These are phyloP conservation scores for Limnephilus marmoratus DNA, from an alignment of 2,888 invertebrate species.

Conservation along the genomic window DNA sequence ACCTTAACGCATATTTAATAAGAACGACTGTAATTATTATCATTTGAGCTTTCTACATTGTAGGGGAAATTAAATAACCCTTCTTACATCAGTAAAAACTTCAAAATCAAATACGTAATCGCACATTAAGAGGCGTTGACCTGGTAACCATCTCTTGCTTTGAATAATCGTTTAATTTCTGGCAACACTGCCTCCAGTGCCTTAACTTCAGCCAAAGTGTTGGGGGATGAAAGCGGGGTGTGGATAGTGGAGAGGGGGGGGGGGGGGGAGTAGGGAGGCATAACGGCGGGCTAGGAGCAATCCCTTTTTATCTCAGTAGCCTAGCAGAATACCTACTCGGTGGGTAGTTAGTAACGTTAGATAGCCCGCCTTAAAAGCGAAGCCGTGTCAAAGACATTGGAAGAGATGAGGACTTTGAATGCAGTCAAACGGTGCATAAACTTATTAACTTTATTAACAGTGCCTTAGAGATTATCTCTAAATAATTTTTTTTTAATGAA, in stretches of 20 bases:
- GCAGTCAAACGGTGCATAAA: too few species aligned
- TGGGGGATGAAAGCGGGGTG: background rate
- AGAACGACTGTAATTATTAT: background rate
- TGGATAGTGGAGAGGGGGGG: too few species aligned
- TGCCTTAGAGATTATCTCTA: too few species aligned
- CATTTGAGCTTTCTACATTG: background rate
- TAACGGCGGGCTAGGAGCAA: constrained; percentile 53
- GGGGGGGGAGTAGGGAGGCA: background rate
- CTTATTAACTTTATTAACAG: background rate
- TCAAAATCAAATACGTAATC: background rate
- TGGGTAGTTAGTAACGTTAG: constrained; percentile 37
- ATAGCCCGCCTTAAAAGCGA: constrained; percentile 22
- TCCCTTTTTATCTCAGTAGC: constrained; percentile 52
- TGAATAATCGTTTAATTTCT: background rate
- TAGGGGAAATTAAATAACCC: background rate
- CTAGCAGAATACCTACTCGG: constrained; percentile 26
- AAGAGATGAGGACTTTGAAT: too few species aligned
- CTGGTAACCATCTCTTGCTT: background rate
- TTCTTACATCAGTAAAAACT: background rate
- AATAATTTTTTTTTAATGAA: too few species aligned
- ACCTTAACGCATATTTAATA: background rate
- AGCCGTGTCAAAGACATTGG: background rate
- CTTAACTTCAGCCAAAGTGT: background rate
- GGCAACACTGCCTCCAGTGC: background rate
- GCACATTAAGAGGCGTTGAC: background rate